Evolutionary conservation across 2,797 vertebrate genomes (phyloP).

Genomic region (Gymnothorax javanicus): DNA sequence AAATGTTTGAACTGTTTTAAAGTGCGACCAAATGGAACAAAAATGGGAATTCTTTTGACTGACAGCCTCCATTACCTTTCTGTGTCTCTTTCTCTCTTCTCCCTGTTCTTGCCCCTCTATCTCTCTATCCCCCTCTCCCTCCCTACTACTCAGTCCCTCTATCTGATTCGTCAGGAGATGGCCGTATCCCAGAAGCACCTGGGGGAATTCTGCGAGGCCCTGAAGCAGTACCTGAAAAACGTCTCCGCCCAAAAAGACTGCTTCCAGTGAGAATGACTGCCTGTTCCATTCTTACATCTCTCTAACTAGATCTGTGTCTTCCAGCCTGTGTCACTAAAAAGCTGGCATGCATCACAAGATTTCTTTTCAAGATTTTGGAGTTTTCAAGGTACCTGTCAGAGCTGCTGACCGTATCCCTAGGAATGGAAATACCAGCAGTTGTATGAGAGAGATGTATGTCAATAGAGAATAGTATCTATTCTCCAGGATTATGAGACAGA

Average conservation of each 20-base stretch:
- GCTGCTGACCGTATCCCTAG: too few relatives aligned
- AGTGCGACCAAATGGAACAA: neutral
- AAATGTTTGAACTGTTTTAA: neutral
- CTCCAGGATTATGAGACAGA: too few relatives aligned
- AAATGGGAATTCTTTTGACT: neutral
- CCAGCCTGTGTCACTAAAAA: too few relatives aligned
- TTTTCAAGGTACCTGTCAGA: too few relatives aligned
- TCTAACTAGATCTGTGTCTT: neutral
- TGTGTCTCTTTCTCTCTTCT: neutral
- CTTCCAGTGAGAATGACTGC: slow-evolving; percentile 83
- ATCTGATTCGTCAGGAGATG: slow-evolving; percentile 94
- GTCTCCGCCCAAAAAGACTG: slow-evolving; percentile 85
- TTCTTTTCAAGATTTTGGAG: too few relatives aligned
- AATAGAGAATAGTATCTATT: too few relatives aligned
- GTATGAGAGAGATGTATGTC: too few relatives aligned
- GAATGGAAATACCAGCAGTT: too few relatives aligned
- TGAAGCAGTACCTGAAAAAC: slow-evolving; percentile 93
- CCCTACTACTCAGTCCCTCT: slow-evolving; percentile 75
- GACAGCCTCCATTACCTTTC: neutral
- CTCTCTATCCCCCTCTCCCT: neutral
- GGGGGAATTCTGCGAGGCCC: slow-evolving; percentile 85
- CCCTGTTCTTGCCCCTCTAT: neutral
- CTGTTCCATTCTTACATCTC: neutral
- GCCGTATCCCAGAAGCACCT: slow-evolving; percentile 89
- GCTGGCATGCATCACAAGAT: too few relatives aligned